A percentile compares a stretch with the other conserved stretches of the same genome.
Evolutionary conservation across 1,140 invertebrate species (phyloP).

Genomic region (Sarcophaga bullata): DNA sequence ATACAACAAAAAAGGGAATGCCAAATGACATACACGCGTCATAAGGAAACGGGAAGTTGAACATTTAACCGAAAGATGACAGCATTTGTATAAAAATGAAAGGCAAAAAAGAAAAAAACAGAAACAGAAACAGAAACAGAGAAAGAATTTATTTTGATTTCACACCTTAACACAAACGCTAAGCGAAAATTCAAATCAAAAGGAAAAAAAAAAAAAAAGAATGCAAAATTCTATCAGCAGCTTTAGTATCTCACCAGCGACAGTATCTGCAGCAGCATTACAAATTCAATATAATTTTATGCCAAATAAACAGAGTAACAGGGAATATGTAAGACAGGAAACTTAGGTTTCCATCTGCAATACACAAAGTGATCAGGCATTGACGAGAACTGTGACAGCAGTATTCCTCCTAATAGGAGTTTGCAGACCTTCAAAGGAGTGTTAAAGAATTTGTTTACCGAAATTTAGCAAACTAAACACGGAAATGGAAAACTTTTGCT

Average conservation of each 20-base stretch:
- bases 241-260: neutral
- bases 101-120: constrained; percentile 17
- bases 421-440: no score
- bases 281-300: neutral
- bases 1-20: neutral
- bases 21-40: constrained; percentile 49
- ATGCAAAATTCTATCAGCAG: no score
- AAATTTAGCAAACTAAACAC: no score
- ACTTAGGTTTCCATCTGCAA: no score
- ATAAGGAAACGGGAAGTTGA: constrained; percentile 64
- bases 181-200: constrained; percentile 20
- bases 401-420: no score
- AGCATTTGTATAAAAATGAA: constrained; percentile 49
- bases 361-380: no score
- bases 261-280: neutral
- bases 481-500: no score
- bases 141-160: constrained; percentile 5
- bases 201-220: no score
- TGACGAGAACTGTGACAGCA: no score
- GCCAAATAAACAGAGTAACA: no score
- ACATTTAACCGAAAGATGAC: constrained; percentile 54
- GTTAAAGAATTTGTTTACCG: no score
- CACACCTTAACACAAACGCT: constrained; percentile 17
- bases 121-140: neutral
- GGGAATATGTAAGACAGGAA: no score